Base-by-base conservation (phyloP, 2,113 vertebrate genomes). In the Anarhynchus alexandrinus region DNA sequence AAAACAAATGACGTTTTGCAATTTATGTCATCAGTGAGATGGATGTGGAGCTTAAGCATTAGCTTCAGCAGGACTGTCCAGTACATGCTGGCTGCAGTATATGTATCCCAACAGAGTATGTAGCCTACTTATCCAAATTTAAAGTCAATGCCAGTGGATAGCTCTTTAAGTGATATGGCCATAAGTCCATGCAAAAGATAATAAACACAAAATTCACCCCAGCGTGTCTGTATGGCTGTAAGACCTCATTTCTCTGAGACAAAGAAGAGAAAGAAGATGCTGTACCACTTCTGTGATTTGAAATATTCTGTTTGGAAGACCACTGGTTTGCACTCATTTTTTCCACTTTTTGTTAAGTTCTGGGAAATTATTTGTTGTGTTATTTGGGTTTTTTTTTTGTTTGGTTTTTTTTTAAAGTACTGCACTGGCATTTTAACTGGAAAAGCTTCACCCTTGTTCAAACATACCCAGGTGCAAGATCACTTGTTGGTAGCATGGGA, bases 1-100 rank as follows among this genome's bases (percentile, higher is more conserved):
- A 49, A 57, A 54, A 49, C 38, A 57, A 66, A 45, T 2, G 1
- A 27, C 0, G 0, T 1, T 45, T 20, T 43, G 32, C 7, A 12
- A 26, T 38, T 88, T 85, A 80, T 76, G 4, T 47, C 16, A 29
- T 51, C 10, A 38, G 18, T 57, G 9, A 69, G 22, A n/a, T 43
- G 9, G 15, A 52, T 64, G 15, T 57, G 54, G 5, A 80, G 4
- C 15, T 47, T 86, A 58, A 58, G 3, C 30, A 40, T 40, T 40
- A 66, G 16, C 36, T 88, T 66, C 43, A 69, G 14, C n/a, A 38
- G 54, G 21, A 38, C 17, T 45, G 16, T 54, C 42, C 45, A 59
- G 57, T 73, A 43, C 38, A 51, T 49, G 16, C 7, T 36, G 55
- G 3, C 36, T 85, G 40, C 25, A 51, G 6, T 43, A 47, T 14